These are phyloP conservation scores for Nothocercus nigrocapillus DNA, from an alignment of 2,113 vertebrate genomes.

Conservation along the genomic window DNA sequence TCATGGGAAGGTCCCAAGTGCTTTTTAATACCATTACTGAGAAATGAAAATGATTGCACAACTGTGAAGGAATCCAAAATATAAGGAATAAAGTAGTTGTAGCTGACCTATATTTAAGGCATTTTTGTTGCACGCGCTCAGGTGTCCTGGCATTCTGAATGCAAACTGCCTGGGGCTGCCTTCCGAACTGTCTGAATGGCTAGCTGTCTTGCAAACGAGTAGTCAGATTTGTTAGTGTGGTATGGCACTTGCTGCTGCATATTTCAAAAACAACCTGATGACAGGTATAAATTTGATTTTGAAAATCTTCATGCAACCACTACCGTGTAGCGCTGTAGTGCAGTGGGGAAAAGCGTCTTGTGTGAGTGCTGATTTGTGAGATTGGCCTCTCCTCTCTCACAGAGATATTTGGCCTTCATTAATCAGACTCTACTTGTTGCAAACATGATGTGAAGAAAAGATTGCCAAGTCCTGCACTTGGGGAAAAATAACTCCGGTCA, in stretches of 20 bases:
- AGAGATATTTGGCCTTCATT: not conserved
- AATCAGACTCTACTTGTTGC: not conserved
- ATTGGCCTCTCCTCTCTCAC: not conserved
- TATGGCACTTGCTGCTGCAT: not conserved
- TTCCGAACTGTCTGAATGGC: not conserved
- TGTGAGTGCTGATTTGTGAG: accelerated
- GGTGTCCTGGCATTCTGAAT: accelerated
- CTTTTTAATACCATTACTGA: not conserved
- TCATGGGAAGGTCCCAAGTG: not conserved
- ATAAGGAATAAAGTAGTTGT: not conserved
- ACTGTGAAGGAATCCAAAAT: not conserved
- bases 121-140: not conserved
- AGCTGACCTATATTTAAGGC: not conserved
- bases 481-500: too few relatives aligned
- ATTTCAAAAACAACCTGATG: not conserved
- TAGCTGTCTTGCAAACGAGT: not conserved
- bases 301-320: not conserved
- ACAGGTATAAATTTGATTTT: not conserved
- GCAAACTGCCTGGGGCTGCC: not conserved
- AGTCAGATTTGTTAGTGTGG: not conserved
- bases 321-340: not conserved
- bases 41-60: not conserved
- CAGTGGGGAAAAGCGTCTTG: not conserved
- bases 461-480: too few relatives aligned
- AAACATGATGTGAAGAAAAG: not conserved